These are phyloP conservation scores for Taenioides sp. DNA, from an alignment of 2,797 vertebrate genomes.

Conservation along the genomic window DNA sequence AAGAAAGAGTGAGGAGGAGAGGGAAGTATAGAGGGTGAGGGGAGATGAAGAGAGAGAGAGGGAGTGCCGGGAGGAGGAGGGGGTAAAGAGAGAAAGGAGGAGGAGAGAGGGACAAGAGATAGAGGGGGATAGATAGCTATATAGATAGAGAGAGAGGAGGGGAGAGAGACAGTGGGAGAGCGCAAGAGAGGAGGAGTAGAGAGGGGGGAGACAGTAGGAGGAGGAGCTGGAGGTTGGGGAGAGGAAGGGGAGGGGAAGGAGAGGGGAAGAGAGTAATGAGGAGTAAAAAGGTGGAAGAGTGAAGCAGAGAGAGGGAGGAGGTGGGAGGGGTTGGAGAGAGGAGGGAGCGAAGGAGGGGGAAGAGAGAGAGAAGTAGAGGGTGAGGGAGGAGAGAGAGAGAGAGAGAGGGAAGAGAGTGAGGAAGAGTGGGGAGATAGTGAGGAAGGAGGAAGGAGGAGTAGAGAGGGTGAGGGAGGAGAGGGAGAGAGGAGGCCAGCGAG, in stretches of 20 bases:
- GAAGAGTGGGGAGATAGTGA: neutral
- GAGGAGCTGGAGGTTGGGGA: neutral
- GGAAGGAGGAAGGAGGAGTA: neutral
- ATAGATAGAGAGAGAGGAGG: too few relatives aligned
- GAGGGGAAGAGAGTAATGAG: too few relatives aligned
- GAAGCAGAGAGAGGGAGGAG: neutral
- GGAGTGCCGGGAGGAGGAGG: neutral
- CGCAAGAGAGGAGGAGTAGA: neutral
- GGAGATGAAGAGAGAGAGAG: neutral
- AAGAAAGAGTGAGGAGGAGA: too few relatives aligned
- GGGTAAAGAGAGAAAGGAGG: too few relatives aligned
- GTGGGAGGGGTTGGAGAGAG: neutral
- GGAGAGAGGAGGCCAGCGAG: neutral
- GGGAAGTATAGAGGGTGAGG: neutral
- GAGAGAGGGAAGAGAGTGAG: neutral
- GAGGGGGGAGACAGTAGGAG: neutral
- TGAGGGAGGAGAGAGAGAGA: neutral
- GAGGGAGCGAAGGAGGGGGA: too few relatives aligned
- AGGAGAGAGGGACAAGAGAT: neutral
- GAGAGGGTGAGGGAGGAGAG: neutral
- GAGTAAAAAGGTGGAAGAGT: accelerated
- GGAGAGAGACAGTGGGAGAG: neutral
- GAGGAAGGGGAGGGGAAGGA: neutral
- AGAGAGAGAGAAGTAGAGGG: neutral
- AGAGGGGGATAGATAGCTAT: too few relatives aligned